Evolutionary conservation across 2,113 vertebrate species (phyloP).

Genomic region (Brachypteracias leptosomus): DNA sequence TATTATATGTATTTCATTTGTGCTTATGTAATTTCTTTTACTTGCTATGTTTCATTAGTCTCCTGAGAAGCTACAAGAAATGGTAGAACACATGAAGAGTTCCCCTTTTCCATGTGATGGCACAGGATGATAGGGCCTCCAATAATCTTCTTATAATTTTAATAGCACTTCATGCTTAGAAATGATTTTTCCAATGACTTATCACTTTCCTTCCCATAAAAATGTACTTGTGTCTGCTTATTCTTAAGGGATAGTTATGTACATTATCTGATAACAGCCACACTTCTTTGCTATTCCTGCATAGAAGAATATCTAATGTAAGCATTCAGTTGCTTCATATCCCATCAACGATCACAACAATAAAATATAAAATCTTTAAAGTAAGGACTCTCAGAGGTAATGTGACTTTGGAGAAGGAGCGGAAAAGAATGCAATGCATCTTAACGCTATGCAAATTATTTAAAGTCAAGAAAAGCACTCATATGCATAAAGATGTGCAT

Average conservation of each 20-base stretch:
- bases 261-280: not conserved
- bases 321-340: not conserved
- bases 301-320: not conserved
- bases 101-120: not conserved
- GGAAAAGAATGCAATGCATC: not conserved
- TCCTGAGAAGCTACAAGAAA: not conserved
- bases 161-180: not conserved
- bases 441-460: not conserved
- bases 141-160: not conserved
- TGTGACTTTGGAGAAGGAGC: not conserved
- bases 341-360: not conserved
- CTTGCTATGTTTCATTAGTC: not conserved
- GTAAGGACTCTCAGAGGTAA: not conserved
- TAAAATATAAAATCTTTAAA: not conserved
- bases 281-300: not conserved
- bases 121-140: not conserved
- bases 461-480: not conserved
- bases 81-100: not conserved
- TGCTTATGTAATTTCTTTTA: not conserved
- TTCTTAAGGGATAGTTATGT: not conserved
- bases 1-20: not conserved
- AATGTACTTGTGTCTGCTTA: not conserved
- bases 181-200: not conserved
- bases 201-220: not conserved
- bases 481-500: not conserved